Conservation (phyloP, 1,140 invertebrate species). For the Littorina saxatilis region DNA sequence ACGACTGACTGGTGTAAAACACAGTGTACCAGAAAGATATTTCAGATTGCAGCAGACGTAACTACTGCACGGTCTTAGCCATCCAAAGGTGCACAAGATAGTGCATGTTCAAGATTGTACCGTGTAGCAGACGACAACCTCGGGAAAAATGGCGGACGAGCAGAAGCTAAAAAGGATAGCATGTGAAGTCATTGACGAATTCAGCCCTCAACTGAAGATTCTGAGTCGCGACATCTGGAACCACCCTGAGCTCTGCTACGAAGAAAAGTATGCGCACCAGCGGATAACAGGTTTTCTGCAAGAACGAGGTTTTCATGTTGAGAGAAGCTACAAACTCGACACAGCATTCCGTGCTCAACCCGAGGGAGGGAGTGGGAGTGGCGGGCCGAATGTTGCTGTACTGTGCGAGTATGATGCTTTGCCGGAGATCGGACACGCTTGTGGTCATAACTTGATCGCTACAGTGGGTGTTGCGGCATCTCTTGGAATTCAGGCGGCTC, state of each 20-base stretch:
- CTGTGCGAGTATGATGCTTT: conserved; percentile 77
- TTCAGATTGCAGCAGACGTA: too few species aligned
- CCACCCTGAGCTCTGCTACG: conserved; percentile 70
- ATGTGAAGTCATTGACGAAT: conserved; percentile 57
- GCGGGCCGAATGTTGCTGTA: conserved; percentile 66
- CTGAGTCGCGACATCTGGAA: conserved; percentile 70
- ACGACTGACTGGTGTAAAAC: too few species aligned
- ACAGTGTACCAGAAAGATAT: too few species aligned
- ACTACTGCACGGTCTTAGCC: too few species aligned
- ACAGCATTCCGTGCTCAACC: conserved; percentile 73
- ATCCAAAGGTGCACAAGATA: too few species aligned
- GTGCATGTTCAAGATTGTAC: too few species aligned
- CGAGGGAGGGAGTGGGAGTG: background rate
- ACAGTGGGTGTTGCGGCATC: conserved; percentile 72
- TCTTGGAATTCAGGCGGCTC: conserved; percentile 69
- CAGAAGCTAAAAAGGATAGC: conserved; percentile 44
- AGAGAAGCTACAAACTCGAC: conserved; percentile 62
- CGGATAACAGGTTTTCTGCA: conserved; percentile 66
- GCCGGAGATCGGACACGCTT: conserved; percentile 76
- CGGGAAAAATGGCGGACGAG: background rate
- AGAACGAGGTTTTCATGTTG: conserved; percentile 66
- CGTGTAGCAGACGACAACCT: background rate
- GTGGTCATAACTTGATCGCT: conserved; percentile 77
- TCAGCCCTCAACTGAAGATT: conserved; percentile 40
- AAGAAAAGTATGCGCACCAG: conserved; percentile 72